These are phyloP conservation scores for Heliopora coerulea DNA, from an alignment of 92 coral and sea anemone species.

Conservation along the genomic window DNA sequence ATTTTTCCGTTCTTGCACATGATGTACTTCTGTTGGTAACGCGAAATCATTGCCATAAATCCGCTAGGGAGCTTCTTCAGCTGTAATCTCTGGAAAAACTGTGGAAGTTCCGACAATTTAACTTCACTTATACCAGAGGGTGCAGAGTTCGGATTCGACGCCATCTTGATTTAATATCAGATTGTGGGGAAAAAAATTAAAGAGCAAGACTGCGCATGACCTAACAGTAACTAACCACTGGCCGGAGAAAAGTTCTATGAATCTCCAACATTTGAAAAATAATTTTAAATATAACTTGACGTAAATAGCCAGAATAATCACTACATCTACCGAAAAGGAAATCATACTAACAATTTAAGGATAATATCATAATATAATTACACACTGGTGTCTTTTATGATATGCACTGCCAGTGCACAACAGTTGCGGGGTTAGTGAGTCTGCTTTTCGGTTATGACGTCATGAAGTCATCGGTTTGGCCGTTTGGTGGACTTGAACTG, in stretches of 20 bases:
- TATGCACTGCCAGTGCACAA: no score
- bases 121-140: slow-evolving; percentile 19
- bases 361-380: no score
- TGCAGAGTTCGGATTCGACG: slow-evolving; percentile 15
- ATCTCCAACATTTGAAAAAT: no score
- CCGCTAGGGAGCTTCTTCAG: slow-evolving; percentile 22
- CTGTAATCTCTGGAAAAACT: slow-evolving; percentile 19
- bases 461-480: slow-evolving; percentile 10
- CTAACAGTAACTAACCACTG: no score
- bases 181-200: neutral
- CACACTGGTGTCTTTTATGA: no score
- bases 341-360: no score
- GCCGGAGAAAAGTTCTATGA: no score
- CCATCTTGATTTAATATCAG: slow-evolving; percentile 18
- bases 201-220: slow-evolving; percentile 7
- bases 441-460: neutral
- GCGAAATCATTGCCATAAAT: slow-evolving; percentile 35
- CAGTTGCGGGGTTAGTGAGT: no score
- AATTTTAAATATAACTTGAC: no score
- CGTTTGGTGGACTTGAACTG: no score
- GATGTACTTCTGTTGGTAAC: slow-evolving; percentile 35
- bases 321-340: no score
- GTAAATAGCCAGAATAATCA: no score
- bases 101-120: slow-evolving; percentile 32
- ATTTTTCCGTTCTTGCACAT: slow-evolving; percentile 40